A percentile compares a stretch with the other conserved stretches of the same genome.
These are phyloP conservation scores for Diadromus collaris DNA, from an alignment of 2,888 invertebrate genomes.

Conservation along the genomic window DNA sequence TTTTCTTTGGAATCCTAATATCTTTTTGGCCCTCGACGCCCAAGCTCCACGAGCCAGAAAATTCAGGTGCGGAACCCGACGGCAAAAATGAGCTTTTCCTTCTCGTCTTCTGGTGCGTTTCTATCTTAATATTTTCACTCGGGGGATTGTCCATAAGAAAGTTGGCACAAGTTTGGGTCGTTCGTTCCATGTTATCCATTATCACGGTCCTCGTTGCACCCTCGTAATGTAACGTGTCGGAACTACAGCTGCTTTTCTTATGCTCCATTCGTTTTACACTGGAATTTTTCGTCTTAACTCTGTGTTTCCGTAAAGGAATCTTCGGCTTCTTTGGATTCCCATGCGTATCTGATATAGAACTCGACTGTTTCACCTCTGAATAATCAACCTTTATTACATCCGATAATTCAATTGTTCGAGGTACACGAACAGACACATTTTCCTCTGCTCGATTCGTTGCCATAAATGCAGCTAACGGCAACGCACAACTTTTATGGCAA, in stretches of 20 bases:
- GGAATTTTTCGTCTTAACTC: slow-evolving; percentile 60
- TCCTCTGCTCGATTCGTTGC: slow-evolving; percentile 50
- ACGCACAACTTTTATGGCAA: slow-evolving; percentile 54
- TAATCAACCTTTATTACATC: slow-evolving; percentile 74
- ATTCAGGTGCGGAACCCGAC: slow-evolving; percentile 74
- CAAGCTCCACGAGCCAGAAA: slow-evolving; percentile 71
- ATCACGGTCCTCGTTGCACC: slow-evolving; percentile 47
- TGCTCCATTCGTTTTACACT: slow-evolving; percentile 32
- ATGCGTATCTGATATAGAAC: slow-evolving; percentile 14
- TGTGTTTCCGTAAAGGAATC: slow-evolving; percentile 63
- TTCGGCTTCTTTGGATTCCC: slow-evolving; percentile 63
- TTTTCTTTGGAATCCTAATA: slow-evolving; percentile 81
- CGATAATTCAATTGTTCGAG: slow-evolving; percentile 65
- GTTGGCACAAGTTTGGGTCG: background rate
- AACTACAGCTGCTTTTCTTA: slow-evolving; percentile 66
- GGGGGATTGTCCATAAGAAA: slow-evolving; percentile 31
- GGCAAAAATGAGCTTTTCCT: slow-evolving; percentile 66
- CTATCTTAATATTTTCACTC: slow-evolving; percentile 60
- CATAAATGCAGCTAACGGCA: slow-evolving; percentile 50
- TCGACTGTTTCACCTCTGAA: slow-evolving; percentile 63
- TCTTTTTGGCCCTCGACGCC: slow-evolving; percentile 80
- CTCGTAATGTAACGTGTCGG: slow-evolving; percentile 70
- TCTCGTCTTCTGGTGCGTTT: slow-evolving; percentile 56
- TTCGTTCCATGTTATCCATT: slow-evolving; percentile 50
- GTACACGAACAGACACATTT: slow-evolving; percentile 12